Conservation (phyloP, 35 echinoderm and acorn worm genomes). For the Chiridota heheva region DNA sequence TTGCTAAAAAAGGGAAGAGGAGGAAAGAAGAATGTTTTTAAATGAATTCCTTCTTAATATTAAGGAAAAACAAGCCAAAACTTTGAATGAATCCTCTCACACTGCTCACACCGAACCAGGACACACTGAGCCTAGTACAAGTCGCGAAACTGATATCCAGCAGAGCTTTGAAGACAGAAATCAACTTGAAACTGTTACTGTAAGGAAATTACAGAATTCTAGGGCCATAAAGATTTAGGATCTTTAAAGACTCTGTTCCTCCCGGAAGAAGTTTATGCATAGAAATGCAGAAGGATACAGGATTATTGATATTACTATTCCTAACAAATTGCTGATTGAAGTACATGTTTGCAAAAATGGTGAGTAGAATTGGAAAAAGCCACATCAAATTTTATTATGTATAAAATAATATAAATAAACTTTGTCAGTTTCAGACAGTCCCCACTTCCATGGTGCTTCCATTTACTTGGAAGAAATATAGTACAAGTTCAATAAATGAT, state of each 20-base stretch:
- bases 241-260: not conserved
- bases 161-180: too few species aligned
- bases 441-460: too few species aligned
- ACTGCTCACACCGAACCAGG: not conserved
- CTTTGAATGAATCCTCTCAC: not conserved
- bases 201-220: not conserved
- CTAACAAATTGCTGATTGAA: not conserved
- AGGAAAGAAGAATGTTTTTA: slow-evolving; percentile 1
- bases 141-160: too few species aligned
- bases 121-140: not conserved
- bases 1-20: not conserved
- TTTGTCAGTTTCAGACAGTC: too few species aligned
- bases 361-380: slow-evolving; percentile 1
- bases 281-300: too few species aligned
- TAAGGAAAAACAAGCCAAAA: not conserved
- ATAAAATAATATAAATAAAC: too few species aligned
- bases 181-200: not conserved
- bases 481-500: not conserved
- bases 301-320: too few species aligned
- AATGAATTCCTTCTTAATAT: not conserved
- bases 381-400: too few species aligned
- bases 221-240: not conserved
- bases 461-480: not conserved
- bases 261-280: too few species aligned
- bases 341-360: not conserved